Conservation (phyloP, 2,113 vertebrate species). For the Grammomys surdaster region DNA sequence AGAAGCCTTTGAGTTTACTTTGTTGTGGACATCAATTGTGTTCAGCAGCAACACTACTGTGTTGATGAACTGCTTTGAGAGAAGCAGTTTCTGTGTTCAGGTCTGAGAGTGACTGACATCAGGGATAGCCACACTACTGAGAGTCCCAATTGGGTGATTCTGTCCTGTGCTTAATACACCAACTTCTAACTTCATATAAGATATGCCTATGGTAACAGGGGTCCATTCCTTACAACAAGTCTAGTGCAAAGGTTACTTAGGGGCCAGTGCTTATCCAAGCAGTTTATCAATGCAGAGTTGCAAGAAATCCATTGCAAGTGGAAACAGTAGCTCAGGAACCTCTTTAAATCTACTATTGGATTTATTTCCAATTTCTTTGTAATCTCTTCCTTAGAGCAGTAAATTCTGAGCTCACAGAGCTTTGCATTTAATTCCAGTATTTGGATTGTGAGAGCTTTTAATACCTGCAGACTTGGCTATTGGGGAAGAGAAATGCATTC, state of each 20-base stretch:
- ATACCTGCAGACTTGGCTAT: slow-evolving; percentile 72
- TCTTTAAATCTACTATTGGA: slow-evolving; percentile 75
- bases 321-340: slow-evolving; percentile 70
- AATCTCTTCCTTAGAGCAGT: slow-evolving; percentile 82
- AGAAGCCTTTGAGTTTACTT: background rate
- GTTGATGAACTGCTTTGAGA: background rate
- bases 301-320: slow-evolving; percentile 51
- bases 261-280: slow-evolving; percentile 68
- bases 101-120: background rate
- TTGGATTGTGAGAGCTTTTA: slow-evolving; percentile 83
- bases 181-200: background rate
- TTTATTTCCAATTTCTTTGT: slow-evolving; percentile 82
- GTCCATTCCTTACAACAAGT: background rate
- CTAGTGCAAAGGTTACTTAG: slow-evolving; percentile 53
- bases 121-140: slow-evolving; percentile 7
- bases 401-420: slow-evolving; percentile 68
- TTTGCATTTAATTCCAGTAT: slow-evolving; percentile 80
- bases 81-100: background rate
- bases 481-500: slow-evolving; percentile 71
- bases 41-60: background rate
- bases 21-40: background rate
- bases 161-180: background rate
- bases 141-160: background rate
- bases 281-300: slow-evolving; percentile 34
- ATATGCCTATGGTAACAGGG: background rate